Conservation (phyloP, 2,888 invertebrate genomes). For the Periphyllus acericola region DNA sequence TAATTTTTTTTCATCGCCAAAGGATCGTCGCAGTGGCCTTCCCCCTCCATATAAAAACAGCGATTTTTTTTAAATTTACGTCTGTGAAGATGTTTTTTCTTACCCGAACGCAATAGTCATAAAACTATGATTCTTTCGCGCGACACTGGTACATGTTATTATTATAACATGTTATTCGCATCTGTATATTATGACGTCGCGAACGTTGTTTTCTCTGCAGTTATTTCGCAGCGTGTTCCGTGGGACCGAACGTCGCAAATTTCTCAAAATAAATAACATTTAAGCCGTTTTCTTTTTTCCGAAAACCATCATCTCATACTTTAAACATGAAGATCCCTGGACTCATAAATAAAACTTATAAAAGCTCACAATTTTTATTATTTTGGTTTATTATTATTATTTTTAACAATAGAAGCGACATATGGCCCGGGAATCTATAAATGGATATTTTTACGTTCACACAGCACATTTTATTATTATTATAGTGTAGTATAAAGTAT, state of each 20-base stretch:
- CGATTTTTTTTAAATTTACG: background rate
- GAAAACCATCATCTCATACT: background rate
- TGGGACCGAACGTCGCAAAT: background rate
- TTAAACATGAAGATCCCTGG: background rate
- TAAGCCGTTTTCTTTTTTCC: background rate
- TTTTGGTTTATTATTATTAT: background rate
- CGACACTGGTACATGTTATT: too few relatives aligned
- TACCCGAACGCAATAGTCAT: background rate
- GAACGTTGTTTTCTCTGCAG: background rate
- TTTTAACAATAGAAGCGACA: background rate
- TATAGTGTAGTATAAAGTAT: background rate
- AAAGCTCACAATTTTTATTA: slow-evolving; percentile 14
- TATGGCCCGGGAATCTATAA: background rate
- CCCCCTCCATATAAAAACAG: background rate
- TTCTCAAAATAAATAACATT: background rate
- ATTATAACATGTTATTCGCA: background rate
- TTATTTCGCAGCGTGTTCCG: background rate
- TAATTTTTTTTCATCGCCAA: background rate
- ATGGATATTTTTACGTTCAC: background rate
- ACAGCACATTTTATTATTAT: slow-evolving; percentile 31
- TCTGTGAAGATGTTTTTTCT: background rate
- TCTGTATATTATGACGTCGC: background rate
- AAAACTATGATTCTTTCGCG: background rate
- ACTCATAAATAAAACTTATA: slow-evolving; percentile 23
- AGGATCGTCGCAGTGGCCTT: slow-evolving; percentile 6